Base-by-base conservation (phyloP, 2,888 invertebrate genomes). In the Gibbula magus region DNA sequence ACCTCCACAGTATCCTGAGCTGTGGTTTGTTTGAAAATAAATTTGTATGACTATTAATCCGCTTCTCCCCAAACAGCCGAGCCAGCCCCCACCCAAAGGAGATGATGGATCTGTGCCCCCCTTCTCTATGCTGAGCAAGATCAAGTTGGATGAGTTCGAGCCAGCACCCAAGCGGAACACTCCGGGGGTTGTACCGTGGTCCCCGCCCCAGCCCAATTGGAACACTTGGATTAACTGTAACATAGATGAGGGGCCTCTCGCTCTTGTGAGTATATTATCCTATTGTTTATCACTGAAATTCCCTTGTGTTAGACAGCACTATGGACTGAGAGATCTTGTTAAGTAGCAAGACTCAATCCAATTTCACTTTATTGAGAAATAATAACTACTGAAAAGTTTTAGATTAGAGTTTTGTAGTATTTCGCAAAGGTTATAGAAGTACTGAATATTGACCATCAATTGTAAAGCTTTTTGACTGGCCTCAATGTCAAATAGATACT, bases 141-240 rank as follows among this genome's bases (percentile, higher is more conserved):
- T 93, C 75, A 94, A 93, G 81, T 92, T 95, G 91, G 96, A 95
- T 78, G 95, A 95, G 79, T 96, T 96, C 93, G 89, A 87, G 18
- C 95, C 95, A 0, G 94, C 94, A 56, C 95, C 94, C 0, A 94
- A 94, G 51, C 93, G 94, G 0, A 95, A 81, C 51, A 81, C 83
- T 5, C 84, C 95, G 0, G 96, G 96, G 0, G 97, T 98, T 0
- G 97, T 99, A 0, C 95, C 97, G 0, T 99, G 99, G 99, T 96
- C 98, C 0, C 99, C 99, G 0, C 98, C 99, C 0, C 96, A 96
- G 89, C 95, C 95, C 4, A 99, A 99, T 93, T 99, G 99, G 99
- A 98, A 99, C 93, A 96, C 98, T 0, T 99, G 99, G 99, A 96
- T 96, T 20, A 96, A 96, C 0, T 97, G 97, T 89, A 99, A 99